Percentiles rank a stretch among this genome's conserved stretches.
Conservation (phyloP, 2,797 vertebrate genomes). For the Tympanoctomys barrerae region DNA sequence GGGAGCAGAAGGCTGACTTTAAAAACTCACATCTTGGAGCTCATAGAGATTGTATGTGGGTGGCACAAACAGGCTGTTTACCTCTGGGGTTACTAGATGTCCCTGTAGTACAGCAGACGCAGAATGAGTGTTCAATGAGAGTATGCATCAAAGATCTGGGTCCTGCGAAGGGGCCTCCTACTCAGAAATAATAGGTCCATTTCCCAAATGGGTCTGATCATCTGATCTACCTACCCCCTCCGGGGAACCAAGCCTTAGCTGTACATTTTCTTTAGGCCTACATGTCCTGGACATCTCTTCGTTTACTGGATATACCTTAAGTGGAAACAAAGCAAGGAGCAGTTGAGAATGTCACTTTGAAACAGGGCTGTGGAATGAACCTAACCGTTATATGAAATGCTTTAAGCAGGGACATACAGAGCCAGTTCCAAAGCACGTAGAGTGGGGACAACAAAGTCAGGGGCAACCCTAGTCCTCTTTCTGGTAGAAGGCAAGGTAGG, state of each 20-base stretch:
- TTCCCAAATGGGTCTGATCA: background rate
- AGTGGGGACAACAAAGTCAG: background rate
- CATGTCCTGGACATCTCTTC: background rate
- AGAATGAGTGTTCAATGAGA: background rate
- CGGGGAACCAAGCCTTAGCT: background rate
- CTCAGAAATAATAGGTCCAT: background rate
- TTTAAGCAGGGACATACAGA: background rate
- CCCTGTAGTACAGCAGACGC: background rate
- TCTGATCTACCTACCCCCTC: background rate
- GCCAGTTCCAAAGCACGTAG: background rate
- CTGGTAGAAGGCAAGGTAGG: background rate
- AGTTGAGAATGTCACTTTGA: background rate
- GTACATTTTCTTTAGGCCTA: background rate
- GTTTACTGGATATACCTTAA: background rate
- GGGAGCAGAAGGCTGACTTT: conserved; percentile 35
- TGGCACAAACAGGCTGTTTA: background rate
- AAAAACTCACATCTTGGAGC: background rate
- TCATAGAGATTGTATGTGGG: background rate
- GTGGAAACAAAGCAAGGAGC: background rate
- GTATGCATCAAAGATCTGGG: background rate
- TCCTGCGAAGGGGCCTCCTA: background rate
- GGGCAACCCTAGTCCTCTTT: too few relatives aligned
- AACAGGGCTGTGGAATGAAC: background rate
- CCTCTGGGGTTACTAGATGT: background rate
- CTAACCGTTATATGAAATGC: background rate